Base-by-base conservation (phyloP, 2,113 vertebrate species). In the Deroptyus accipitrinus region DNA sequence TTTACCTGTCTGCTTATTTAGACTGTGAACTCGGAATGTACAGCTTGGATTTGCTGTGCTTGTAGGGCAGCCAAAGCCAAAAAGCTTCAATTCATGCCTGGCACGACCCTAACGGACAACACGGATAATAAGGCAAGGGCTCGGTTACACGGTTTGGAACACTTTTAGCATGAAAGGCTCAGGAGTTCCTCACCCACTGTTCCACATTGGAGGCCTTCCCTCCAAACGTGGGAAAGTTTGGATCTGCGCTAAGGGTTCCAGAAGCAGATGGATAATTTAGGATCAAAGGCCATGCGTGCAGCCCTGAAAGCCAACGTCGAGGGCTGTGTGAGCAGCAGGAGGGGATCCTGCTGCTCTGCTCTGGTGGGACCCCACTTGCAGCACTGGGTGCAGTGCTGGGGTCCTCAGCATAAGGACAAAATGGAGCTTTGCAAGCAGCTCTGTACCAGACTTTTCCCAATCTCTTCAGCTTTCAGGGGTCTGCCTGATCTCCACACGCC, bases 401-500 rank as follows among this genome's bases (percentile, higher is more conserved):
- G 6, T 59, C 57, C 33, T n/a, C 57, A n/a, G 33, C 33, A 15
- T 14, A 10, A n/a, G 57, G 57, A 59, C 57, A 59, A 51, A 77
- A 54, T 64, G n/a, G 14, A 59, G 59, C 42, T 54, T 77, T 79
- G 52, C 80, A 70, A 63, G 68, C 41, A 37, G 74, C 59, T n/a
- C 42, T 10, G 46, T 23, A 30, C 37, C 54, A 51, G 52, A 68
- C 48, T 90, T 85, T 80, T 67, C 44, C 67, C 77, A 57, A 46
- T 44, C 91, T 76, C 69, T 62, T 49, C 66, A 55, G 79, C 86
- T 94, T 54, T 82, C 31, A 83, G 80, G 41, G 48, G 24, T 44
- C 33, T 84, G 35, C 74, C 92, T 81, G 51, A 72, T 94, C 81
- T 91, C 80, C 95, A 88, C 63, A 37, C 68, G 69, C 30, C 35